Evolutionary conservation across 1,140 invertebrate genomes (phyloP).

Genomic region (Brachionus plicatilis): DNA sequence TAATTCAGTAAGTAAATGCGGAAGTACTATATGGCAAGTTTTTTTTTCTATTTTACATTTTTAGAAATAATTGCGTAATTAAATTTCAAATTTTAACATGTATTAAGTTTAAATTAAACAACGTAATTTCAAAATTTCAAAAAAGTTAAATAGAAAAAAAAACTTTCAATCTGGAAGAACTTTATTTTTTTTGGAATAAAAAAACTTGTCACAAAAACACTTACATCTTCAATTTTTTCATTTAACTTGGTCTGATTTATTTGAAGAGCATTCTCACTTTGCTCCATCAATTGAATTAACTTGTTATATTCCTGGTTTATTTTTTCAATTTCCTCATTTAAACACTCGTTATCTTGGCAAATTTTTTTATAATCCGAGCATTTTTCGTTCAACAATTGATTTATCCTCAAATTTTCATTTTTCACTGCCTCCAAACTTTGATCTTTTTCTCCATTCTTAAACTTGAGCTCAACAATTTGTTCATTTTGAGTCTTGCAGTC

Average conservation of each 20-base stretch:
- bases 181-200: neutral
- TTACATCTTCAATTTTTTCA: slow-evolving; percentile 31
- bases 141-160: too few relatives aligned
- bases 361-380: slow-evolving; percentile 22
- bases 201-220: neutral
- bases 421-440: neutral
- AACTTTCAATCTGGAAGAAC: too few relatives aligned
- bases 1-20: too few relatives aligned
- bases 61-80: too few relatives aligned
- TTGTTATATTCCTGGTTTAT: slow-evolving; percentile 27
- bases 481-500: neutral
- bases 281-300: neutral
- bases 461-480: slow-evolving; percentile 6
- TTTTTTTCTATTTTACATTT: too few relatives aligned
- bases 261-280: neutral
- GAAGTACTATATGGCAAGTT: too few relatives aligned
- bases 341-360: neutral
- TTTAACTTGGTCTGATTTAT: neutral
- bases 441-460: slow-evolving; percentile 10
- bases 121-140: too few relatives aligned
- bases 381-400: slow-evolving; percentile 13
- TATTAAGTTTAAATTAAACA: too few relatives aligned
- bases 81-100: too few relatives aligned
- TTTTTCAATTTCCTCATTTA: slow-evolving; percentile 24
- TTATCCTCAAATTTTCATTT: neutral